phyloP scores from a whole-genome alignment of 2,113 vertebrate species.

The Phyllostomus discolor region DNA sequence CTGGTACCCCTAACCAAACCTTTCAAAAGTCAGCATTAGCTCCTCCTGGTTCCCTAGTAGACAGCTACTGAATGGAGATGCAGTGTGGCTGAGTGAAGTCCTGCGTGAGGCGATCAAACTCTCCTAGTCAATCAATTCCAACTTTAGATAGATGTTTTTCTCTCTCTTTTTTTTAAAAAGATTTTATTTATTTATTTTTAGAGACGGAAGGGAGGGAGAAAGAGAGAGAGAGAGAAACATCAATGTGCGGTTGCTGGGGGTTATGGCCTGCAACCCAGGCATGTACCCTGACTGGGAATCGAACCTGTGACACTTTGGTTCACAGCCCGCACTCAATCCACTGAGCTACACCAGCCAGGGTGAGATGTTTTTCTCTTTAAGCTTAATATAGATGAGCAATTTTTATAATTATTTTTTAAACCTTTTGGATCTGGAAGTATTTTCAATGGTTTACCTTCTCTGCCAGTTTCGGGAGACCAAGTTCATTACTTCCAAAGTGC shows the following conservation, averaged over 20 bases:
- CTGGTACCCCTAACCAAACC: background rate
- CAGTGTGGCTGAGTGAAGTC: background rate
- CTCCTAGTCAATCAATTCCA: background rate
- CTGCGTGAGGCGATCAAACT: background rate
- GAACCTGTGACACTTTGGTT: too few relatives aligned
- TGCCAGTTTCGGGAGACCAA: background rate
- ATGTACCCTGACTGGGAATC: too few relatives aligned
- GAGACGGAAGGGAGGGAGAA: too few relatives aligned
- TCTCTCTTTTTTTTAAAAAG: background rate
- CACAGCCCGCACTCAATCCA: too few relatives aligned
- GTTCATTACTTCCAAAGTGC: background rate
- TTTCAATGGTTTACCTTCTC: background rate
- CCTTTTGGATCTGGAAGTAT: background rate
- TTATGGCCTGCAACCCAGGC: too few relatives aligned
- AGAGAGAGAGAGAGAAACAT: too few relatives aligned
- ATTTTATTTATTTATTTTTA: too few relatives aligned
- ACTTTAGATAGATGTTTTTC: background rate
- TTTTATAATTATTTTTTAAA: background rate
- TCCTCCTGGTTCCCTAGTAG: background rate
- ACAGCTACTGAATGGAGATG: background rate
- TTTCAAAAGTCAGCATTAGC: background rate
- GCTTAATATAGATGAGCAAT: background rate
- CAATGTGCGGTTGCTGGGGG: too few relatives aligned
- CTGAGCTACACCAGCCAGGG: too few relatives aligned
- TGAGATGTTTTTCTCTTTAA: background rate